These are phyloP conservation scores for Centrocercus urophasianus DNA, from an alignment of 2,113 vertebrate species.

Conservation along the genomic window DNA sequence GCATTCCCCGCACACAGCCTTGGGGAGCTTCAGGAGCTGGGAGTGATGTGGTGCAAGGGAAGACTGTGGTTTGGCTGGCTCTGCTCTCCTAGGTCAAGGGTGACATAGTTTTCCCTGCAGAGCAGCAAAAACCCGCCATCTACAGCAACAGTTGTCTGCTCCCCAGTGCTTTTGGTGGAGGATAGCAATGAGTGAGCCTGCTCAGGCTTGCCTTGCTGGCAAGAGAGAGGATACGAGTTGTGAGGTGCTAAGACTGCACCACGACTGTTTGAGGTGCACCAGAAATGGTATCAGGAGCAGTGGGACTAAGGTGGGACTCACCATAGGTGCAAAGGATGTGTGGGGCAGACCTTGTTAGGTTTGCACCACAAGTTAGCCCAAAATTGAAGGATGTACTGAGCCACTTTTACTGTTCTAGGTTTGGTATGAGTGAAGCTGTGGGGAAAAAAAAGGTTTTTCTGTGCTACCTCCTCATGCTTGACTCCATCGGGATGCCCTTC, in stretches of 20 bases:
- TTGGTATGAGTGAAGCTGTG: not conserved
- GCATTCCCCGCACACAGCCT: not conserved
- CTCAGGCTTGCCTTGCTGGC: not conserved
- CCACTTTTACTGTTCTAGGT: not conserved
- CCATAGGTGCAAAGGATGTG: rapidly evolving
- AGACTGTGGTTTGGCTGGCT: not conserved
- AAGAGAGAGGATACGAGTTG: rapidly evolving
- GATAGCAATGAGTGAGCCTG: not conserved
- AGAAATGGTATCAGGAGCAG: not conserved
- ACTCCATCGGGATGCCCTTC: not conserved
- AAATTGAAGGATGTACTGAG: not conserved
- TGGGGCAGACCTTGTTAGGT: not conserved
- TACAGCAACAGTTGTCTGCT: not conserved
- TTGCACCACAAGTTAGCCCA: not conserved
- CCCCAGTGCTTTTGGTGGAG: not conserved
- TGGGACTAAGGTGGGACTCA: not conserved
- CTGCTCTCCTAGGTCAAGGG: not conserved
- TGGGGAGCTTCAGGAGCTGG: not conserved
- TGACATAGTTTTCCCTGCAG: not conserved
- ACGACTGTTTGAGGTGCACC: not conserved
- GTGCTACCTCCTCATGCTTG: not conserved
- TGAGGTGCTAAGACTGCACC: not conserved
- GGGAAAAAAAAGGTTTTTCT: not conserved
- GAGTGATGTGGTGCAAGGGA: not conserved
- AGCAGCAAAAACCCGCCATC: not conserved